Base-by-base conservation (phyloP, 1,140 invertebrate species). In the Drosophila triauraria region DNA sequence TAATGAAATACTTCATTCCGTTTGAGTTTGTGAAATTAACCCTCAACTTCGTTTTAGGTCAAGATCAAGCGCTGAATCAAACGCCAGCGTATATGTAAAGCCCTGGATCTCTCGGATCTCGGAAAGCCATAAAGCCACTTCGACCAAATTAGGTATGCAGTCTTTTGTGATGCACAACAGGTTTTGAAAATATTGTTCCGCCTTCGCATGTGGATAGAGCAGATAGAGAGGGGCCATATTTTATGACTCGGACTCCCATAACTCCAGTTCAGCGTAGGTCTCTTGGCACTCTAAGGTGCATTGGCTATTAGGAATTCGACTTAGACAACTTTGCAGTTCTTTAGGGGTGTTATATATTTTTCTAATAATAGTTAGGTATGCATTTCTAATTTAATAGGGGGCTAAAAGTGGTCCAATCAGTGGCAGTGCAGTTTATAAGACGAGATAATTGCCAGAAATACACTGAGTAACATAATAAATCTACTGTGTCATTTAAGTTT, bases 91-190 rank as follows among this genome's bases (percentile, higher is more conserved):
- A 46, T 70, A 30, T 27, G 51, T 38, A 54, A 54, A 70, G 62
- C 62, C 62, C 48, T 67, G 67, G 67, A 70, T 54, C 40, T 70
- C 47, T 42, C 50, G 48, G 62, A 67, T 35, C 40, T 56, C 17
- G 9, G 27, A 32, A 69, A 44, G 38, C 47, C 25, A 53, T 38
- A 53, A 53, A 69, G 67, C 47, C 12, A 53, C 48, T 27, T 69
- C 25, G n/a, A 8, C 62, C 62, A 43, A 70, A 70, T 70, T 70
- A 53, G 61, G 67, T 70, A 70, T 67, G 61, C 67, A 70, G 13
- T 51, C 67, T 70, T 70, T 70, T 67, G 48, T 67, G 67, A 70
- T 53, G 62, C 61, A 70, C 67, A 67, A 67, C 67, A 54, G 65
- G 65, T 69, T 69, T 69, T 20, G 1, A 53, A 58, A 48, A 35